Conservation (phyloP, 2,113 vertebrate species). For the Catharus fuscescens region DNA sequence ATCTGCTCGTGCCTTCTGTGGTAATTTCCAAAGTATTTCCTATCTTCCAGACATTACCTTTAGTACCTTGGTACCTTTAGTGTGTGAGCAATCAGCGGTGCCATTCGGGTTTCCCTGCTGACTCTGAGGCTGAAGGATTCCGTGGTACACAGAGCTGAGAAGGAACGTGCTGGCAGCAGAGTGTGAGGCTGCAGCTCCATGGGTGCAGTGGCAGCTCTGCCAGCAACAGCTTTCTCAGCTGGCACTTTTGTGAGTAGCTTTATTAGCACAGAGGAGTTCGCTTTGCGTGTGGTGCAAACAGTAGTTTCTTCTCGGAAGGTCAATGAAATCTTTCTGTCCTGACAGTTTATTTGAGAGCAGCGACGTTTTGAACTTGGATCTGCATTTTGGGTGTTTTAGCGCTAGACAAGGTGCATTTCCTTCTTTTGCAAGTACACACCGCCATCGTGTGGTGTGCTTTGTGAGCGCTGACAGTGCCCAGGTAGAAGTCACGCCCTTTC, state of each 20-base stretch:
- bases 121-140: background rate
- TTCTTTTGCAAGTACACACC: background rate
- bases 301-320: background rate
- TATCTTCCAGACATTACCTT: background rate
- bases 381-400: background rate
- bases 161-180: background rate
- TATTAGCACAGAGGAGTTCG: background rate
- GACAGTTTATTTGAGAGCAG: background rate
- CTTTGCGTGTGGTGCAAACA: background rate
- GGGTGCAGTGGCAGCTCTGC: background rate
- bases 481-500: background rate
- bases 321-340: background rate
- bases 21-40: background rate
- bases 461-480: background rate
- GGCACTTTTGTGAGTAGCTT: background rate
- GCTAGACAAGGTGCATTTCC: background rate
- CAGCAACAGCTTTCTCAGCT: background rate
- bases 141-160: background rate
- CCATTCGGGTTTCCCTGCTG: background rate
- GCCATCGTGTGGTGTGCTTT: background rate
- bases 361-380: background rate
- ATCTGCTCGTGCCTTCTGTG: background rate
- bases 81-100: background rate
- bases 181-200: background rate
- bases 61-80: background rate